phyloP scores from a whole-genome alignment of 2,113 vertebrate genomes.

The Epinephelus fuscoguttatus region DNA sequence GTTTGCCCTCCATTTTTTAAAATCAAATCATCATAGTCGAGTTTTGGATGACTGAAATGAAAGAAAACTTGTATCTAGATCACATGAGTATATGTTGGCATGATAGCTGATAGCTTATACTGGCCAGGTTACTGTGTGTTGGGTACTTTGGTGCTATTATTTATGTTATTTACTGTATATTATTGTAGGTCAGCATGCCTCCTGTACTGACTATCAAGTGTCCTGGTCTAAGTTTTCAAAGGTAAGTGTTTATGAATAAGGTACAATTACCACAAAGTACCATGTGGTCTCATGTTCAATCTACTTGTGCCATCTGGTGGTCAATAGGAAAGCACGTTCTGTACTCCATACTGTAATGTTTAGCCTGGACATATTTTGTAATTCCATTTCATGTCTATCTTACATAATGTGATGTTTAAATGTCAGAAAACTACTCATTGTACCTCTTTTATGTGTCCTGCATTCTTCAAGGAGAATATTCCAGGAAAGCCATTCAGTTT shows the following conservation, averaged over 20 bases:
- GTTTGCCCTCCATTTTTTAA: neutral
- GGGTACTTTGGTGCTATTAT: neutral
- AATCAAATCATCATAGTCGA: neutral
- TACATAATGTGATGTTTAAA: neutral
- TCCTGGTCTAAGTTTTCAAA: constrained; percentile 97
- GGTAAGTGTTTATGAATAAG: constrained; percentile 76
- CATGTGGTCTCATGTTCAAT: neutral
- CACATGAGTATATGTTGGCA: neutral
- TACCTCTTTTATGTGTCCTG: neutral
- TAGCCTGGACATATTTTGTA: neutral
- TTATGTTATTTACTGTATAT: neutral
- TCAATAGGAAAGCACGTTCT: neutral
- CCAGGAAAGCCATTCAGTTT: constrained; percentile 95
- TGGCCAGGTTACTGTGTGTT: neutral
- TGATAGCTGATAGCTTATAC: neutral
- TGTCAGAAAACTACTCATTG: neutral
- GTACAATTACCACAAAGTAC: neutral
- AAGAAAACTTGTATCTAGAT: neutral
- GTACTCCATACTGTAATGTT: neutral
- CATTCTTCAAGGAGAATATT: constrained; percentile 90
- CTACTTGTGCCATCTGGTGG: constrained; percentile 34
- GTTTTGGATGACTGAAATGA: neutral
- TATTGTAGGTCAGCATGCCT: constrained; percentile 87
- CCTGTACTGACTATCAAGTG: constrained; percentile 90
- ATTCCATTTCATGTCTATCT: neutral